A percentile compares a stretch with the other conserved stretches of the same genome.
These are phyloP conservation scores for Psilanteris sp. DNA, from an alignment of 1,140 invertebrate species.

Conservation along the genomic window DNA sequence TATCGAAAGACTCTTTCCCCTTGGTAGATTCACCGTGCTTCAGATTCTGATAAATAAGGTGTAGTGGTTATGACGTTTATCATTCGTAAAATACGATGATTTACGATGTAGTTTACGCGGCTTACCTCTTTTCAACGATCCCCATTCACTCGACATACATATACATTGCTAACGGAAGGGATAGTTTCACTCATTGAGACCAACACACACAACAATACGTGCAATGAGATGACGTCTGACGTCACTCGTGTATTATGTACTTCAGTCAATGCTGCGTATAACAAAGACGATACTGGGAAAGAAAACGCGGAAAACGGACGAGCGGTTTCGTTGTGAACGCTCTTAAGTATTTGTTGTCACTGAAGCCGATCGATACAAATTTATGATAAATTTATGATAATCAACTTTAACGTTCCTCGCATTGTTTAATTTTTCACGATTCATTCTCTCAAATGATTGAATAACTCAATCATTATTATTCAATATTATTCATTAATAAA, in stretches of 20 bases:
- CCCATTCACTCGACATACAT: slow-evolving; percentile 38
- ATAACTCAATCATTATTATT: too few relatives aligned
- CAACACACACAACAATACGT: slow-evolving; percentile 4
- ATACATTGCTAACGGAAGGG: slow-evolving; percentile 28
- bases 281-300: slow-evolving; percentile 18
- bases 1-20: slow-evolving; percentile 18
- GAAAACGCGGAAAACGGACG: slow-evolving; percentile 3
- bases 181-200: slow-evolving; percentile 33
- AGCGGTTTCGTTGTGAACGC: slow-evolving; percentile 7
- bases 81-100: slow-evolving; percentile 45
- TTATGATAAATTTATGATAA: slow-evolving; percentile 9
- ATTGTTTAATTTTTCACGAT: too few relatives aligned
- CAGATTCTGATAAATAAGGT: not conserved
- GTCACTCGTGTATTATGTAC: slow-evolving; percentile 14
- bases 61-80: slow-evolving; percentile 14
- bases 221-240: slow-evolving; percentile 36
- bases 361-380: slow-evolving; percentile 9
- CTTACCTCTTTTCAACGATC: slow-evolving; percentile 48
- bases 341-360: slow-evolving; percentile 3
- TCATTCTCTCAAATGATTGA: too few relatives aligned
- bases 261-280: slow-evolving; percentile 8
- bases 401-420: too few relatives aligned
- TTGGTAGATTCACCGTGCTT: slow-evolving; percentile 2
- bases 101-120: slow-evolving; percentile 50
- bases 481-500: too few relatives aligned